Evolutionary conservation across 2,888 invertebrate genomes (phyloP).

Genomic region (Aspidiotus rigidus): DNA sequence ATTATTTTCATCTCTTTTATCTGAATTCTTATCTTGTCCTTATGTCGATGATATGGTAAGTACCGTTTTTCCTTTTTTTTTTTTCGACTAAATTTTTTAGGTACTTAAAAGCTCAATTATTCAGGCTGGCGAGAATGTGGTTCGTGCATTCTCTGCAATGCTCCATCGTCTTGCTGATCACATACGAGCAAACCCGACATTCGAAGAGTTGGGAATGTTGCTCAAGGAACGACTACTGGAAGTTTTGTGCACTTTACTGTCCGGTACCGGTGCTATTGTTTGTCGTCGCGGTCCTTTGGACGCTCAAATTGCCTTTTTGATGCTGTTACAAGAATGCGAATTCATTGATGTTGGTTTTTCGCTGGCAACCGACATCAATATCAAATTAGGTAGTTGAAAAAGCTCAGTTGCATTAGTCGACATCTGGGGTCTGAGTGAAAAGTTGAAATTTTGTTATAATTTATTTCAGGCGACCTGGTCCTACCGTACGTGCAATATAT

Average conservation of each 20-base stretch:
- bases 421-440: too few relatives aligned
- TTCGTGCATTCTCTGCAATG: constrained; percentile 20
- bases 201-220: constrained; percentile 43
- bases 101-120: background rate
- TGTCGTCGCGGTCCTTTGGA: constrained; percentile 60
- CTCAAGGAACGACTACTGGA: constrained; percentile 59
- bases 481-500: constrained; percentile 21
- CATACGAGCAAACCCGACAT: constrained; percentile 5
- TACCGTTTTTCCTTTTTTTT: background rate
- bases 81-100: too few relatives aligned
- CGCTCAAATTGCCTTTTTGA: constrained; percentile 63
- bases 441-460: background rate
- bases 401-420: constrained; percentile 41
- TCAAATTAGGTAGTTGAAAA: constrained; percentile 54
- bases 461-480: constrained; percentile 14
- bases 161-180: constrained; percentile 12
- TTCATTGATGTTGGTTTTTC: constrained; percentile 60
- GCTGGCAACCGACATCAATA: constrained; percentile 62
- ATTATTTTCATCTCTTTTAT: constrained; percentile 15
- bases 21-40: constrained; percentile 20
- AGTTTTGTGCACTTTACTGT: constrained; percentile 61
- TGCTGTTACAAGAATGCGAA: constrained; percentile 55
- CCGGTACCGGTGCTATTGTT: constrained; percentile 56
- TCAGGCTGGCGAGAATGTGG: constrained; percentile 21
- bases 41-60: constrained; percentile 30